Evolutionary conservation across 2,113 vertebrate species (phyloP).

Genomic region (Stegastes partitus): DNA sequence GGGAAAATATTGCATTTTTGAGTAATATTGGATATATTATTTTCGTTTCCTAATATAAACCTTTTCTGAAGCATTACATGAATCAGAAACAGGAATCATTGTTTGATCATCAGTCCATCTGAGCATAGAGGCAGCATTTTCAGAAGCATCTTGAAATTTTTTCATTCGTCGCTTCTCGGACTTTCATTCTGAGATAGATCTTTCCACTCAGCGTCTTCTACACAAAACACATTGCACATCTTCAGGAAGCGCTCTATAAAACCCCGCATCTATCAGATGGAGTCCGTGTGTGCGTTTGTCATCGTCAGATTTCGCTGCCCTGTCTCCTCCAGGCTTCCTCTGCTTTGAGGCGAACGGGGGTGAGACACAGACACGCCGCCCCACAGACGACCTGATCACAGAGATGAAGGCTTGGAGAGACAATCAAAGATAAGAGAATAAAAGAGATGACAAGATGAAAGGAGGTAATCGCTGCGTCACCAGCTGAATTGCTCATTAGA

Average conservation of each 20-base stretch:
- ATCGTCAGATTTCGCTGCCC: constrained; percentile 40
- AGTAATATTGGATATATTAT: neutral
- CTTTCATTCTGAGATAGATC: constrained; percentile 1
- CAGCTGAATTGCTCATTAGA: constrained; percentile 61
- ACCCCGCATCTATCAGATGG: constrained; percentile 56
- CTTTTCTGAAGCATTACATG: no score
- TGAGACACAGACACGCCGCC: constrained; percentile 55
- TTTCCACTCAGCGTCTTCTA: constrained; percentile 12
- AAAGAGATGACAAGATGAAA: constrained; percentile 73
- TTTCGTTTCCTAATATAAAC: neutral
- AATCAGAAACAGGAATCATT: no score
- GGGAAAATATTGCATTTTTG: no score
- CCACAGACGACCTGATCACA: constrained; percentile 66
- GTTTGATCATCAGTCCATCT: no score
- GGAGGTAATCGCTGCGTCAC: constrained; percentile 64
- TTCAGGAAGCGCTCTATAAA: constrained; percentile 30
- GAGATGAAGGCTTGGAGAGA: constrained; percentile 61
- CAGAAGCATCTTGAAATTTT: neutral
- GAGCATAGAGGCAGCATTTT: neutral
- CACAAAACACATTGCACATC: constrained; percentile 25
- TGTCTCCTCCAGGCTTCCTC: constrained; percentile 61
- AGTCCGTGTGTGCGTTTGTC: constrained; percentile 62
- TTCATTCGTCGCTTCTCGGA: neutral
- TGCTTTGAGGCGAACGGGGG: constrained; percentile 69
- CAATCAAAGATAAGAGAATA: constrained; percentile 77